Evolutionary conservation across 1,140 invertebrate species (phyloP), one percentile per base, ranked within the genome.

Genomic region (Drosophila bipectinata): DNA sequence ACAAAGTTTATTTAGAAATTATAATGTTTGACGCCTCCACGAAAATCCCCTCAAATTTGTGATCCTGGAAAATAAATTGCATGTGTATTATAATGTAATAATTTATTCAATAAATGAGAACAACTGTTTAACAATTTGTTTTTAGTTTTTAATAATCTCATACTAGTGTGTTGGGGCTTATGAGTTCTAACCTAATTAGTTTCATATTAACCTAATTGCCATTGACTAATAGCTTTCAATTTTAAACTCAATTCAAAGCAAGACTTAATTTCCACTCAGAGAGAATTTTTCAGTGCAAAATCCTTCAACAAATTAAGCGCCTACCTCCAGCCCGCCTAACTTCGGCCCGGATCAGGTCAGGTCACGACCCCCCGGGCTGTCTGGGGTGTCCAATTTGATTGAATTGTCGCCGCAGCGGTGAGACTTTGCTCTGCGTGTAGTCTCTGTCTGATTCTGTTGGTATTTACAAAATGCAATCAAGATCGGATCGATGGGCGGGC

Each of bases 1-100:
- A 51, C 77, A 85, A 75, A 77, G 82, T 85, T 85, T 87, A 87
- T 87, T 85, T 85, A 75, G 58, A 87, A 87, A 85, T 85, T 85
- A 87, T 85, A 85, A 80, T 69, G 60, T 77, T 49, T 26, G 2
- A 45, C 53, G 48, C 49, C 54, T 18, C 30, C 28, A 26, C 41
- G 37, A 9, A 28, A 53, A 30, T 10, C 18, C 39, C 37, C 24
- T 34, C 9, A 56, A 69, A 39, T 21, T 56, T 39, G 15, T 54
- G 18, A 48, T 48, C 34, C 18, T 68, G 4, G 4, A 8, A 45
- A 9, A 47, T 18, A 28, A 28, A 34, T 53, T 37, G 12, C 64
- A 44, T 21, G 0, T 12, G 26, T 28, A 28, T 28, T 28, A 28
- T 28, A 28, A 6, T 28, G 26, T 6, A 28, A 28, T 28, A 28